Conservation (phyloP, 2,888 invertebrate species). For the Zygogramma bicolorata region DNA sequence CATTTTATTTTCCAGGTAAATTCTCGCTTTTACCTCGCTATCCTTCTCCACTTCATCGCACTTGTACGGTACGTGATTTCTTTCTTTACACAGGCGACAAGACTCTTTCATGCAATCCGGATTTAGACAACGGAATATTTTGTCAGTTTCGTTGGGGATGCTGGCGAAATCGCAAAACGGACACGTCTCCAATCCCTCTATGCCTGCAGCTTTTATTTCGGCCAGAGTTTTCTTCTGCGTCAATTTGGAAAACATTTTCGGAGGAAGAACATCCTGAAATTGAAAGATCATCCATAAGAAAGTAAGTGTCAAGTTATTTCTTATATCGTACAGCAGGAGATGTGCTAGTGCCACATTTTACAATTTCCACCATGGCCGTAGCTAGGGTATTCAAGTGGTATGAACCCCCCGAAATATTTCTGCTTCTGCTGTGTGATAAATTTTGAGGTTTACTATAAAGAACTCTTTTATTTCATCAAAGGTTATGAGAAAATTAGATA, state of each 20-base stretch:
- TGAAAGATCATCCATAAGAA: no score
- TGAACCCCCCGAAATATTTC: no score
- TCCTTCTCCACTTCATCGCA: conserved; percentile 68
- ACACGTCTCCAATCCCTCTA: conserved; percentile 70
- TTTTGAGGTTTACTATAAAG: no score
- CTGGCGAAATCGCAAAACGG: conserved; percentile 72
- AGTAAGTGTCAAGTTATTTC: no score
- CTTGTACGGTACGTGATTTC: conserved; percentile 69
- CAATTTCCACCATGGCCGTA: no score
- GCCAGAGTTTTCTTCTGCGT: conserved; percentile 68
- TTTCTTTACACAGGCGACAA: conserved; percentile 69
- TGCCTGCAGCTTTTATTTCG: conserved; percentile 68
- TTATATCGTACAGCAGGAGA: no score
- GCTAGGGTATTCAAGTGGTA: no score
- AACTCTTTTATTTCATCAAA: no score
- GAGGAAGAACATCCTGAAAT: conserved; percentile 63
- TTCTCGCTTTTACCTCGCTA: conserved; percentile 63
- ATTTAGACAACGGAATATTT: conserved; percentile 70
- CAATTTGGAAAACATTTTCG: conserved; percentile 67
- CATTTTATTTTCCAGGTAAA: conserved; percentile 71
- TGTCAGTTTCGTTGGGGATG: conserved; percentile 65
- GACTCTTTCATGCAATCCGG: conserved; percentile 71
- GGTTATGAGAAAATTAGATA: no score
- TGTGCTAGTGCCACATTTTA: no score
- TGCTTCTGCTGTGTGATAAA: no score